Conservation (phyloP, 2,888 invertebrate genomes). For the Drosophila cracens region DNA sequence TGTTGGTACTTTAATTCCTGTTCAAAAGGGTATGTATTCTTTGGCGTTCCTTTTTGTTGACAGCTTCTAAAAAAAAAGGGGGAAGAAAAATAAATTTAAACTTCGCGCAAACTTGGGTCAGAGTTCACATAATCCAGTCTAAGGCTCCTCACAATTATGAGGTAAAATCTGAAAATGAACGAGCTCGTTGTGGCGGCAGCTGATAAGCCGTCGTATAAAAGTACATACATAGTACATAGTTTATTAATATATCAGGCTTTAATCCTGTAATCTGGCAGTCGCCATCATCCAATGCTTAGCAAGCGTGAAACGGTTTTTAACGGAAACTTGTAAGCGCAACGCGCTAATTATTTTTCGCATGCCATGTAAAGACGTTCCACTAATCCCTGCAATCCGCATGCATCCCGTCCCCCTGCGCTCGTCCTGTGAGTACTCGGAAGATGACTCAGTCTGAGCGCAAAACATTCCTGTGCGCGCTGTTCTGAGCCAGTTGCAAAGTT, state of each 20-base stretch:
- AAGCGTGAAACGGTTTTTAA: conserved; percentile 71
- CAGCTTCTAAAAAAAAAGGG: neutral
- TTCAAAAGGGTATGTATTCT: neutral
- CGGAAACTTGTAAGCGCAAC: conserved; percentile 75
- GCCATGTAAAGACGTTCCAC: conserved; percentile 32
- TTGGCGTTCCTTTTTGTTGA: neutral
- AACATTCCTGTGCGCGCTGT: conserved; percentile 31
- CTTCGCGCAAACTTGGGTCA: conserved; percentile 45
- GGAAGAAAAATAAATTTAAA: conserved; percentile 41
- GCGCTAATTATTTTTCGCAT: conserved; percentile 73
- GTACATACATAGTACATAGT: conserved; percentile 22
- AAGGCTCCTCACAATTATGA: neutral
- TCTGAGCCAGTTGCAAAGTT: conserved; percentile 52
- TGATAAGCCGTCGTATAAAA: neutral
- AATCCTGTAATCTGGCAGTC: conserved; percentile 57
- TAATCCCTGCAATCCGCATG: neutral
- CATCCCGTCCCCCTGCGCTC: too few species aligned
- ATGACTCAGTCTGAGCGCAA: conserved; percentile 30
- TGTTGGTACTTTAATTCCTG: neutral
- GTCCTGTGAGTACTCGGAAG: neutral
- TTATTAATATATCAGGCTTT: conserved; percentile 68
- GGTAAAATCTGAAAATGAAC: conserved; percentile 22
- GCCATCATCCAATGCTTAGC: conserved; percentile 47
- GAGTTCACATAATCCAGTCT: neutral
- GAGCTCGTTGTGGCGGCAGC: neutral